Evolutionary conservation across 2,113 vertebrate genomes (phyloP).

Genomic region (Sceloporus tristichus): DNA sequence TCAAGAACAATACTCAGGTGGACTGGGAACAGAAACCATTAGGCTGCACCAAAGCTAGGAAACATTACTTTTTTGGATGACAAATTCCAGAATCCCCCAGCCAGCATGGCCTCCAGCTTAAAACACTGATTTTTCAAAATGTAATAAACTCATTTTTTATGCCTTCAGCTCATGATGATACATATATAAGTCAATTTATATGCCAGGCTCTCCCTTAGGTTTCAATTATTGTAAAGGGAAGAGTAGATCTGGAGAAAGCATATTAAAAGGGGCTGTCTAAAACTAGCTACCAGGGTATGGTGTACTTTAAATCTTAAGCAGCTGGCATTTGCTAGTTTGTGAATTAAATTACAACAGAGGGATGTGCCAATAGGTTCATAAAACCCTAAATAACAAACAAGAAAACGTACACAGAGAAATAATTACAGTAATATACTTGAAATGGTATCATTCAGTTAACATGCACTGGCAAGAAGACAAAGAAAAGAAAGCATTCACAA

Average conservation of each 20-base stretch:
- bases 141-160: fast-evolving
- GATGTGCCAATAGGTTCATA: neutral
- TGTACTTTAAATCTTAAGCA: neutral
- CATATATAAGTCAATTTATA: neutral
- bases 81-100: no score
- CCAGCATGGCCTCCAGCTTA: no score
- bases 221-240: neutral
- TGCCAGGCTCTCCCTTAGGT: neutral
- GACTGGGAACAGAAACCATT: neutral
- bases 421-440: neutral
- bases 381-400: neutral
- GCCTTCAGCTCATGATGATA: neutral
- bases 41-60: no score
- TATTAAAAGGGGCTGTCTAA: no score
- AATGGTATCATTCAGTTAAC: neutral
- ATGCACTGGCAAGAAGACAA: neutral
- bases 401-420: neutral
- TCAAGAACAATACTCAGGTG: neutral
- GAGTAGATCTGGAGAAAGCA: neutral
- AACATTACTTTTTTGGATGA: no score
- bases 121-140: no score
- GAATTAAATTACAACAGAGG: neutral
- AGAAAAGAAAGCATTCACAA: neutral
- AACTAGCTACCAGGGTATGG: neutral
- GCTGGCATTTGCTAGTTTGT: neutral